Percentiles rank a stretch among this genome's conserved stretches.
These are phyloP conservation scores for Salvator merianae DNA, from an alignment of 2,113 vertebrate species.

Conservation along the genomic window DNA sequence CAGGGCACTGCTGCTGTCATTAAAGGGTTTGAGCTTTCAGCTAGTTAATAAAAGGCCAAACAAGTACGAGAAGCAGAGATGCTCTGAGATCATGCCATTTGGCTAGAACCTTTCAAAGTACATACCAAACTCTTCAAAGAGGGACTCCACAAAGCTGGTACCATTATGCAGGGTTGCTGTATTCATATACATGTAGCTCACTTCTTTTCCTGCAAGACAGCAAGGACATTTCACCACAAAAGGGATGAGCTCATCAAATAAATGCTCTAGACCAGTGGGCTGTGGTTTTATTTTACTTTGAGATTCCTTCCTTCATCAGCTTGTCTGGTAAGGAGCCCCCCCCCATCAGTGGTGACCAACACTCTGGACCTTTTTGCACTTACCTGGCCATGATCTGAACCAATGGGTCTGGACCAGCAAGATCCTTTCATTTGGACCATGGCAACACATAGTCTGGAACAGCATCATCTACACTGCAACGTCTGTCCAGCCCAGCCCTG, in stretches of 20 bases:
- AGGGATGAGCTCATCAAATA: background rate
- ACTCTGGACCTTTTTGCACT: too few relatives aligned
- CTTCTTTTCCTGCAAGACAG: conserved; percentile 79
- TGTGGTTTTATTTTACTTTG: background rate
- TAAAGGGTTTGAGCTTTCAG: background rate
- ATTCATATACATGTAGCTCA: conserved; percentile 92
- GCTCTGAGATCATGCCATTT: background rate
- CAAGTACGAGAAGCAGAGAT: background rate
- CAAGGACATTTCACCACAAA: background rate
- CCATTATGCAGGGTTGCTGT: conserved; percentile 89
- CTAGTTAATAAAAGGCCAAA: background rate
- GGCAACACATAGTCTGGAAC: too few relatives aligned
- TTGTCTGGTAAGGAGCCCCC: background rate
- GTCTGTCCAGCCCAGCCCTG: too few relatives aligned
- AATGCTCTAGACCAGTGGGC: background rate
- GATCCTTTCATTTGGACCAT: too few relatives aligned
- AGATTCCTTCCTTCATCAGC: background rate
- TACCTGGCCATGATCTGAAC: too few relatives aligned
- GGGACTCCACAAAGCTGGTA: conserved; percentile 96
- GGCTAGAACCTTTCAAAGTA: background rate
- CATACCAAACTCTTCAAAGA: conserved; percentile 96
- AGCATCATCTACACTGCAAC: too few relatives aligned
- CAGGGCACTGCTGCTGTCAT: background rate
- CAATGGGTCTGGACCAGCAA: too few relatives aligned
- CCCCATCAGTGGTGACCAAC: too few relatives aligned